phyloP scores from a whole-genome alignment of 1,140 invertebrate genomes.

The Aleiodes sp. region DNA sequence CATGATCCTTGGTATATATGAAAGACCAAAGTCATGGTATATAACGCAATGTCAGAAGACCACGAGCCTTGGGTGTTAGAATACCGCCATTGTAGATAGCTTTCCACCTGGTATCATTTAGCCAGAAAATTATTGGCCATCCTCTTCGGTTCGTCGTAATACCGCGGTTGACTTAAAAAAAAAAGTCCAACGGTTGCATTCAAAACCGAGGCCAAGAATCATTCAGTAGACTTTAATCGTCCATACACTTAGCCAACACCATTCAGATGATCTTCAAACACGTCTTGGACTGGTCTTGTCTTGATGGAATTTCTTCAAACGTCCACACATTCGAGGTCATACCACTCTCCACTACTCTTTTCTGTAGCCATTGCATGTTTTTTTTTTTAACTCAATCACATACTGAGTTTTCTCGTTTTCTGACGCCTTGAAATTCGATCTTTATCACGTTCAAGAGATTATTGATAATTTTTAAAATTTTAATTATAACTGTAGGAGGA shows the following conservation, averaged over 20 bases:
- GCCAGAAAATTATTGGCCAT: conserved; percentile 45
- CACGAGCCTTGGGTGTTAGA: background rate
- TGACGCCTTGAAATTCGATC: background rate
- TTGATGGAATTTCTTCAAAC: background rate
- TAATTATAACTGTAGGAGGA: background rate
- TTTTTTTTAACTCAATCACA: background rate
- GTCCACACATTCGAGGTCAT: background rate
- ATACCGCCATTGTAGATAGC: conserved; percentile 31
- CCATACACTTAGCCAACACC: background rate
- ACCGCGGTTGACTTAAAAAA: conserved; percentile 22
- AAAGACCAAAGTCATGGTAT: background rate
- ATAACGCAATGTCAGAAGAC: background rate
- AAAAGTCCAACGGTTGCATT: background rate
- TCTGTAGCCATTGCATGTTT: background rate
- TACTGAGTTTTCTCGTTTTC: background rate
- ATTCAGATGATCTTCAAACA: conserved; percentile 3
- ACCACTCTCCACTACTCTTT: background rate
- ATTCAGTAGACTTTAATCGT: background rate
- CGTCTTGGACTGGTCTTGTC: background rate
- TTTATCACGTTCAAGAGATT: background rate
- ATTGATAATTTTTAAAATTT: background rate
- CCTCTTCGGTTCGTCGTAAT: background rate
- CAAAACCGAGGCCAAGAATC: background rate
- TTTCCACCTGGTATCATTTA: conserved; percentile 41
- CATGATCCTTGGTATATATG: conserved; percentile 15